Evolutionary conservation across 1,140 invertebrate species (phyloP).

Genomic region (Drosophila ohnishii): DNA sequence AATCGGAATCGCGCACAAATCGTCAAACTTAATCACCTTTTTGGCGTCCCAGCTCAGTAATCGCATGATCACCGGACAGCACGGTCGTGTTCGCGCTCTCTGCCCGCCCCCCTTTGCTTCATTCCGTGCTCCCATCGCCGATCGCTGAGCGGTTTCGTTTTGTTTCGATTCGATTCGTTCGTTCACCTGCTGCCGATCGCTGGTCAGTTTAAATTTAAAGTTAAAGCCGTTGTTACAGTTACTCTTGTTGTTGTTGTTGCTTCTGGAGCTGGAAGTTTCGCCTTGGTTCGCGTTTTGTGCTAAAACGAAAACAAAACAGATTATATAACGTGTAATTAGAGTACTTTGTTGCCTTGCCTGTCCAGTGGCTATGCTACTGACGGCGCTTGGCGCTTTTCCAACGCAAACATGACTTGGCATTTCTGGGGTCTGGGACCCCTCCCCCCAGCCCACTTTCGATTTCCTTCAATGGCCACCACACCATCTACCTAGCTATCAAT

Average conservation of each 20-base stretch:
- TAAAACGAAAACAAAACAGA: slow-evolving; percentile 46
- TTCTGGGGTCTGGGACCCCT: slow-evolving; percentile 24
- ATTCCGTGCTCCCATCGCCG: slow-evolving; percentile 1
- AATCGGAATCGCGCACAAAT: slow-evolving; percentile 57
- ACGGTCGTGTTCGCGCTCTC: slow-evolving; percentile 57
- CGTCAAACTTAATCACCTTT: slow-evolving; percentile 73
- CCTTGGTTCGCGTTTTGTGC: slow-evolving; percentile 41
- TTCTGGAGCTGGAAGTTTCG: slow-evolving; percentile 21
- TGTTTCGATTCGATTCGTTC: slow-evolving; percentile 40
- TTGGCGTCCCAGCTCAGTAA: slow-evolving; percentile 69
- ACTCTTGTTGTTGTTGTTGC: slow-evolving; percentile 4
- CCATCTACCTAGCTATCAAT: slow-evolving; percentile 26
- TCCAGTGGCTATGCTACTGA: neutral
- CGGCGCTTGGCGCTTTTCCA: slow-evolving; percentile 34
- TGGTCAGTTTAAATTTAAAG: slow-evolving; percentile 39
- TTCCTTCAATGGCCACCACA: slow-evolving; percentile 36
- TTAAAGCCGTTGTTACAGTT: slow-evolving; percentile 11
- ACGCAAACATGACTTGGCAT: slow-evolving; percentile 55
- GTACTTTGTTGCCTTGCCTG: slow-evolving; percentile 34
- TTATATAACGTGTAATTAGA: slow-evolving; percentile 78
- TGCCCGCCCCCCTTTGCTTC: slow-evolving; percentile 1
- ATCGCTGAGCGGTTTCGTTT: slow-evolving; percentile 25
- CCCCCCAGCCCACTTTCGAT: slow-evolving; percentile 55
- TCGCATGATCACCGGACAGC: slow-evolving; percentile 65
- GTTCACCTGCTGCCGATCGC: slow-evolving; percentile 48